A percentile compares a stretch with the other conserved stretches of the same genome.
phyloP scores from a whole-genome alignment of 2,113 vertebrate genomes.

The Craseonycteris thonglongyai region DNA sequence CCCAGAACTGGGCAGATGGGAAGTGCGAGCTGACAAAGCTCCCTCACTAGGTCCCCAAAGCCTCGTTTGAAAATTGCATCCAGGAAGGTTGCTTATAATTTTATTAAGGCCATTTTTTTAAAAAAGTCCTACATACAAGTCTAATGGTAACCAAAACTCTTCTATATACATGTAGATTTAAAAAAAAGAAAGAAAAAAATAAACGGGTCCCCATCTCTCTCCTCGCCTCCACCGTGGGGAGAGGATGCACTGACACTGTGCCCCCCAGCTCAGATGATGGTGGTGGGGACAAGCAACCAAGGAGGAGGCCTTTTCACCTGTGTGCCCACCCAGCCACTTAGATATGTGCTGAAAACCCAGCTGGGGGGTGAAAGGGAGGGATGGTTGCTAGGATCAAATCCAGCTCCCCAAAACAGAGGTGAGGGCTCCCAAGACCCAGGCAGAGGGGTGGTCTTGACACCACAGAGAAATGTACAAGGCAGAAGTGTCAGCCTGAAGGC shows the following conservation, averaged over 20 bases:
- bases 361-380: not conserved
- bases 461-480: not conserved
- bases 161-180: constrained; percentile 59
- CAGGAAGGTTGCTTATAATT: constrained; percentile 28
- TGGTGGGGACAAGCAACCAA: not conserved
- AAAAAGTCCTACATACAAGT: constrained; percentile 69
- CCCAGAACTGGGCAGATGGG: not conserved
- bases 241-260: not conserved
- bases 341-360: not conserved
- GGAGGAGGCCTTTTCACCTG: not conserved
- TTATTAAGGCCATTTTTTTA: constrained; percentile 80
- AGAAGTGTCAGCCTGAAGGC: not conserved
- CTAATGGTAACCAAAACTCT: constrained; percentile 55
- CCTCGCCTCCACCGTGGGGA: not conserved
- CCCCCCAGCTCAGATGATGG: not conserved
- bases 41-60: not conserved
- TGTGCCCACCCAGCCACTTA: not conserved
- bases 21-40: not conserved
- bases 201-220: not conserved
- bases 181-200: constrained; percentile 21
- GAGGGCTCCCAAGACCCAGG: not conserved
- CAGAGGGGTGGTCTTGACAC: not conserved
- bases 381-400: rapidly evolving
- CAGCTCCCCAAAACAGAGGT: not conserved
- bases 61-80: constrained; percentile 21